Percentiles rank a stretch among this genome's conserved stretches.
phyloP scores from a whole-genome alignment of 37 sponge, comb jelly and placozoan genomes.

The Beroe ovata region DNA sequence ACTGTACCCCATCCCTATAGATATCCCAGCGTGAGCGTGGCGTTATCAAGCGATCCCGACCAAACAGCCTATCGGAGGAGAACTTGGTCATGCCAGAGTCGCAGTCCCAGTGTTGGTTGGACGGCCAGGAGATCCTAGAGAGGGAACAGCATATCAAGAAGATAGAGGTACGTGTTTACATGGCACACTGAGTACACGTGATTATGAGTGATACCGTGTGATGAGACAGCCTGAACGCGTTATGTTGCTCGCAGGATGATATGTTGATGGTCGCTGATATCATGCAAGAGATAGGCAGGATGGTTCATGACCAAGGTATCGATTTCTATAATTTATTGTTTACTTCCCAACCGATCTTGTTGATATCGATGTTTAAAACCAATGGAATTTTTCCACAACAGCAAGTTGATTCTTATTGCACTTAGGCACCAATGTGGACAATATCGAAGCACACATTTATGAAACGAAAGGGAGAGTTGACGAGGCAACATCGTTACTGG shows the following conservation, averaged over 20 bases:
- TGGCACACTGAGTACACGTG: too few relatives aligned
- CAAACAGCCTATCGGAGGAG: background rate
- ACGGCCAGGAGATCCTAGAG: slow-evolving; percentile 63
- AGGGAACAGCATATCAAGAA: slow-evolving; percentile 67
- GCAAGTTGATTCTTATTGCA: too few relatives aligned
- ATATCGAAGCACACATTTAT: slow-evolving; percentile 48
- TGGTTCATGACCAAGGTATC: slow-evolving; percentile 67
- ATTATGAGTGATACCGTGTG: too few relatives aligned
- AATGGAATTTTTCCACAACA: too few relatives aligned
- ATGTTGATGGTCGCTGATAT: slow-evolving; percentile 52
- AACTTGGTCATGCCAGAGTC: background rate
- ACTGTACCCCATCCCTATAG: too few relatives aligned
- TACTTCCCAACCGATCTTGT: too few relatives aligned
- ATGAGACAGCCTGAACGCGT: too few relatives aligned
- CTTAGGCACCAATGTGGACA: slow-evolving; percentile 19
- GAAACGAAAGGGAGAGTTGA: slow-evolving; percentile 5
- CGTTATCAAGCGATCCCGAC: slow-evolving; percentile 60
- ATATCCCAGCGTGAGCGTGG: slow-evolving; percentile 44
- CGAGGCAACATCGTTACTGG: slow-evolving; percentile 22
- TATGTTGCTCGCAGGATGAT: slow-evolving; percentile 56
- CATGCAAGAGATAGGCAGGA: slow-evolving; percentile 11
- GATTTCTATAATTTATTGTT: too few relatives aligned
- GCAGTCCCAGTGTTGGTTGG: slow-evolving; percentile 20
- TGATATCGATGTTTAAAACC: too few relatives aligned
- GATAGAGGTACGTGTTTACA: slow-evolving; percentile 23